These are phyloP conservation scores for Spinibarbus caldwelli DNA, from an alignment of 2,797 vertebrate genomes.

Conservation along the genomic window DNA sequence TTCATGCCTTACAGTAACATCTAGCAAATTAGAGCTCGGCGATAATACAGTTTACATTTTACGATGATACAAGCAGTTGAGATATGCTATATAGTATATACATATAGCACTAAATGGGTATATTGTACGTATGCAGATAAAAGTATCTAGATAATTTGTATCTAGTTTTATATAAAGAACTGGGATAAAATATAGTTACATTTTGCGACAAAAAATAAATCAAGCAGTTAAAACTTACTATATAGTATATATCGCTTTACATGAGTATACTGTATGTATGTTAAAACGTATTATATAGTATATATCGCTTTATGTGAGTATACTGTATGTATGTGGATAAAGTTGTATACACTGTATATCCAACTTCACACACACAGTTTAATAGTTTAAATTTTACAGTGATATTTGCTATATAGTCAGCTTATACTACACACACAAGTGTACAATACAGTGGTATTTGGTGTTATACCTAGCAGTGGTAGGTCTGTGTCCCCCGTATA, in stretches of 20 bases:
- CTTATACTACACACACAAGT: not conserved
- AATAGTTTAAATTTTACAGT: not conserved
- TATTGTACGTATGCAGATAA: not conserved
- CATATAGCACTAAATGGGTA: not conserved
- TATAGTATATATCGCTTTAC: no score
- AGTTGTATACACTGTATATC: no score
- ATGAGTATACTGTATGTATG: no score
- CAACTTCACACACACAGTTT: no score
- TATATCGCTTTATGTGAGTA: no score
- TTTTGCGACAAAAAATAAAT: no score
- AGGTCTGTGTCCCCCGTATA: slow-evolving; percentile 91
- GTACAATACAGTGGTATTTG: no score
- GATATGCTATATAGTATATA: not conserved
- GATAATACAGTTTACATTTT: not conserved
- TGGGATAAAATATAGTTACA: no score
- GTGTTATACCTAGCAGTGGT: slow-evolving; percentile 93
- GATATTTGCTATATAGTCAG: not conserved
- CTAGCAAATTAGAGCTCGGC: not conserved
- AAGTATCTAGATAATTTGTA: not conserved
- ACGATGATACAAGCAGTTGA: not conserved
- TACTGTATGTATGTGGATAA: no score
- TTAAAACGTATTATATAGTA: no score
- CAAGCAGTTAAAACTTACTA: no score
- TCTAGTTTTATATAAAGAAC: not conserved
- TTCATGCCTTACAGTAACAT: not conserved